Conservation (phyloP, 2,888 invertebrate genomes). For the Sympetrum striolatum region DNA sequence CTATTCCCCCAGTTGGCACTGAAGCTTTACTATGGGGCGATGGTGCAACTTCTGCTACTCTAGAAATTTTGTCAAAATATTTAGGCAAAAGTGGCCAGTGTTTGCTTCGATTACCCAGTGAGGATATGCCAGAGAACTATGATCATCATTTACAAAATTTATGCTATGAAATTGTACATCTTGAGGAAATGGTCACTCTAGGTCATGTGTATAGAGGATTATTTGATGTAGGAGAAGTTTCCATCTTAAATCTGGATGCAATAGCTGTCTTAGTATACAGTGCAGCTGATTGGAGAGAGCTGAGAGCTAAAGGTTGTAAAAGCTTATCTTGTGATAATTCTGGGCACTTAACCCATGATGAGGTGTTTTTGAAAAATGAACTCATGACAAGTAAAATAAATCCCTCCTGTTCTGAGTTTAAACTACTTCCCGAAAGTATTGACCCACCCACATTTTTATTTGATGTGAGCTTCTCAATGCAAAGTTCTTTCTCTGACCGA, state of each 20-base stretch:
- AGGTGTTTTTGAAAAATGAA: background rate
- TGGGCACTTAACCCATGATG: background rate
- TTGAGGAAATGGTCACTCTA: slow-evolving; percentile 8
- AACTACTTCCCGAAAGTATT: slow-evolving; percentile 46
- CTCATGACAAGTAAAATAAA: background rate
- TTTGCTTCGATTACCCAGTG: background rate
- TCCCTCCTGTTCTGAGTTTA: background rate
- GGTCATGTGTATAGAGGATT: slow-evolving; percentile 47
- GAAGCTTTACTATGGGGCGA: slow-evolving; percentile 47
- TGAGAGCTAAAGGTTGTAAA: slow-evolving; percentile 44
- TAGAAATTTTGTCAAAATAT: slow-evolving; percentile 3
- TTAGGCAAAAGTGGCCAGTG: background rate
- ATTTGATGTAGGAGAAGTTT: slow-evolving; percentile 45
- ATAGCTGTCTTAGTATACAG: slow-evolving; percentile 46
- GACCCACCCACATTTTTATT: slow-evolving; percentile 54
- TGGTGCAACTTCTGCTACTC: background rate
- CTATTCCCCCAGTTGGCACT: slow-evolving; percentile 44
- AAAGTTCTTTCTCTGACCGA: slow-evolving; percentile 50
- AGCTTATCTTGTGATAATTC: background rate
- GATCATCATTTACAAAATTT: background rate
- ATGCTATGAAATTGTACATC: background rate
- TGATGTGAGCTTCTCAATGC: slow-evolving; percentile 56
- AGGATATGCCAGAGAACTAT: background rate
- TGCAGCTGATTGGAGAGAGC: slow-evolving; percentile 50
- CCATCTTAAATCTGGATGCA: slow-evolving; percentile 45